A percentile compares a stretch with the other conserved stretches of the same genome.
These are phyloP conservation scores for Trogon melanurus DNA, from an alignment of 2,113 vertebrate genomes.

Conservation along the genomic window DNA sequence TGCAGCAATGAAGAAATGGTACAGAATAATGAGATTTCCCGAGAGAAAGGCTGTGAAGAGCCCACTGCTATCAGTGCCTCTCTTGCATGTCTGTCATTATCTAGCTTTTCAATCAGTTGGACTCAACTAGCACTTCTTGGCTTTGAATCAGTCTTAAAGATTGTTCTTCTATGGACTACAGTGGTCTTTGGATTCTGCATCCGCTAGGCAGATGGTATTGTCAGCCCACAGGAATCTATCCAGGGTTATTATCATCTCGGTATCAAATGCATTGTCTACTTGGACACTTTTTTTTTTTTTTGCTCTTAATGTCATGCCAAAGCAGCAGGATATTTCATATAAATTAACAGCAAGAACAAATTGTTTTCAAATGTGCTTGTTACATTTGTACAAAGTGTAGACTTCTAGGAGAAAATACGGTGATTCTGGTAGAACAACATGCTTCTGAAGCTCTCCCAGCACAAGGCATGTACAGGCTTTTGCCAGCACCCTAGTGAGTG, in stretches of 20 bases:
- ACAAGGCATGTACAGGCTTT: not conserved
- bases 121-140: not conserved
- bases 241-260: conserved; percentile 18
- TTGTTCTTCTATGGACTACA: not conserved
- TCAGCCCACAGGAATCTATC: conserved; percentile 38
- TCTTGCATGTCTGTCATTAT: not conserved
- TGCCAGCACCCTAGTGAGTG: not conserved
- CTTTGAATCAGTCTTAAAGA: not conserved
- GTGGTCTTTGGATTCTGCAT: not conserved
- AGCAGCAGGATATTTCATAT: not conserved
- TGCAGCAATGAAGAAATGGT: not conserved
- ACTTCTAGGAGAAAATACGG: not conserved
- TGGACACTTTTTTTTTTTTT: not conserved
- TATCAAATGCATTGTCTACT: not conserved
- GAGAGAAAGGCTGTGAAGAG: not conserved
- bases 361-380: conserved; percentile 4
- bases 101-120: conserved; percentile 6
- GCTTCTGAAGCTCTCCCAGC: not conserved
- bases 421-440: not conserved
- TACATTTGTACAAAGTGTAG: not conserved
- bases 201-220: conserved; percentile 52
- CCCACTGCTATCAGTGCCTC: not conserved
- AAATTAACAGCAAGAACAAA: conserved; percentile 18
- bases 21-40: not conserved
- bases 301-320: not conserved